These are phyloP conservation scores for Hypocryptadius cinnamomeus DNA, from an alignment of 2,113 vertebrate genomes.

Conservation along the genomic window DNA sequence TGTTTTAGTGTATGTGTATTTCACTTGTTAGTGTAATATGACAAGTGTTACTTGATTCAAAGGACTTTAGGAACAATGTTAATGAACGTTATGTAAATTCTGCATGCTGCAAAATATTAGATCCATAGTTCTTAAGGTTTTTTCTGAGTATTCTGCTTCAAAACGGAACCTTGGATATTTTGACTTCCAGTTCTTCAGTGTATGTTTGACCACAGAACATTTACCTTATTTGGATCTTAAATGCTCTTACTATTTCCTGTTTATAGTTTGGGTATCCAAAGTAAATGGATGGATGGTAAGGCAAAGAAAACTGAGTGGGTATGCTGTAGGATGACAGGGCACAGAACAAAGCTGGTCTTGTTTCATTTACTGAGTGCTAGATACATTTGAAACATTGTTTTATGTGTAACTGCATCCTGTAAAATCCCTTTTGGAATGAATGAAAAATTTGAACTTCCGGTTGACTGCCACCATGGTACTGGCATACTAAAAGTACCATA, in stretches of 20 bases:
- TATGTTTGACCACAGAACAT: neutral
- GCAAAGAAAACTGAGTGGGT: neutral
- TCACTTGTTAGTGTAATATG: no score
- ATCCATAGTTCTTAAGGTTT: neutral
- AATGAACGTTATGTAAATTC: neutral
- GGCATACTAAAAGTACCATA: neutral
- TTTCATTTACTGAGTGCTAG: neutral
- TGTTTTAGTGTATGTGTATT: neutral
- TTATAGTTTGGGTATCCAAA: neutral
- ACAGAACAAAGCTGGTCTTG: neutral
- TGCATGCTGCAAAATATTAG: neutral
- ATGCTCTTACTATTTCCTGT: neutral
- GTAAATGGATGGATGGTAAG: neutral
- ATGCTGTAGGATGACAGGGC: neutral
- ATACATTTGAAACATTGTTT: neutral
- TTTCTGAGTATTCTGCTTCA: neutral
- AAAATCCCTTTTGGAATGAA: neutral
- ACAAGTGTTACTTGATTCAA: neutral
- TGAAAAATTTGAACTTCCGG: neutral
- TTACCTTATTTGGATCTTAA: neutral
- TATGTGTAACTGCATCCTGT: neutral
- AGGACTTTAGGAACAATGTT: neutral
- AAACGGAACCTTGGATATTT: neutral
- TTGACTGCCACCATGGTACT: neutral
- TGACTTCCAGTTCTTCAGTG: neutral